phyloP scores from a whole-genome alignment of 2,888 invertebrate species.

The Latrodectus elegans region DNA sequence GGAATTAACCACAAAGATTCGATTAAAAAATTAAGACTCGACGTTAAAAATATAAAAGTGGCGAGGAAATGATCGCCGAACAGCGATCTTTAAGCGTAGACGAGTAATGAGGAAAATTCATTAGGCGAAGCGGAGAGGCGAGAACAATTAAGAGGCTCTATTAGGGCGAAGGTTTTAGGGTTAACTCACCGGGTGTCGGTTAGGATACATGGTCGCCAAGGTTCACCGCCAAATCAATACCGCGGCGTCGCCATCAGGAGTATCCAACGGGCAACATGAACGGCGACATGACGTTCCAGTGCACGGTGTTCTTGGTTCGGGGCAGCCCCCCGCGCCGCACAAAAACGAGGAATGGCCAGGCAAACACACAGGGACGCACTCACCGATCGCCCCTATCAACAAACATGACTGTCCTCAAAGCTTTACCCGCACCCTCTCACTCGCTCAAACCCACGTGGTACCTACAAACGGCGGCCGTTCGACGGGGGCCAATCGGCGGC shows the following conservation, averaged over 20 bases:
- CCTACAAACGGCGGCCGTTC: conserved; percentile 47
- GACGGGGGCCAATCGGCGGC: conserved; percentile 62
- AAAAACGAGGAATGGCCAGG: conserved; percentile 49
- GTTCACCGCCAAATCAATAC: conserved; percentile 68
- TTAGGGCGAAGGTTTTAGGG: conserved; percentile 64
- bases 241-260: conserved; percentile 65
- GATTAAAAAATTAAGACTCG: conserved; percentile 5
- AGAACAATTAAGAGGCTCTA: conserved; percentile 66
- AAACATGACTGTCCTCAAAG: conserved; percentile 72
- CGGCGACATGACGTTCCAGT: conserved; percentile 58
- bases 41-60: background rate
- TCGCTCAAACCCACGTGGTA: conserved; percentile 73
- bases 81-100: conserved; percentile 46
- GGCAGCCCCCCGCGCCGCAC: conserved; percentile 46
- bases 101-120: conserved; percentile 64
- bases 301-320: conserved; percentile 38
- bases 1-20: conserved; percentile 5
- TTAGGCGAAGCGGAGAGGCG: conserved; percentile 57
- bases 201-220: conserved; percentile 69
- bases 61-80: conserved; percentile 37
- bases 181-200: conserved; percentile 69
- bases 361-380: conserved; percentile 67
- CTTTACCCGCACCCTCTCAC: conserved; percentile 58
- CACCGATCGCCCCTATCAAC: conserved; percentile 74
- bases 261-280: conserved; percentile 48